Base-by-base conservation (phyloP, 2,797 vertebrate species). In the Podarcis siculus region DNA sequence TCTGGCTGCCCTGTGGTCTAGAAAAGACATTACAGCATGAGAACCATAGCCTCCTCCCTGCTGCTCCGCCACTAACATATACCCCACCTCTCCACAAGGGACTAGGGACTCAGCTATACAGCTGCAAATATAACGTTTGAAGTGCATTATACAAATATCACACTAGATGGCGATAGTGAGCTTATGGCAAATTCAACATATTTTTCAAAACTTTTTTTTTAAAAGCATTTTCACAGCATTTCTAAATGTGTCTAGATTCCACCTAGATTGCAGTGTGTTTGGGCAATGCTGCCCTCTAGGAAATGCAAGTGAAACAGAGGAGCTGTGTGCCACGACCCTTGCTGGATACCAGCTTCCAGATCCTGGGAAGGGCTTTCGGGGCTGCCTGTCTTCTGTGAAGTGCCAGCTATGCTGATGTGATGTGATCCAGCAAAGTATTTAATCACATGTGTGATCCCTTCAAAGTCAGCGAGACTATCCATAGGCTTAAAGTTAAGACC, bases 1-100 rank as follows among this genome's bases (percentile, higher is more conserved):
- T 73, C 91, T 96, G 96, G 90, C 88, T 92, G 61, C 96, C 94
- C 90, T 95, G 97, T 0, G 96, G 93, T 71, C 97, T 97, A 94
- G 0, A 8, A 89, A 91, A 79, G 2, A 55, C 0, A 17, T 66
- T 45, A 45, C 17, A 66, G 32, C 32, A 21, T 83, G 2, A 8
- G 0, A 10, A 32, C 89, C 8, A 23, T 3, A 10, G n/a, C 71
- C 23, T n/a, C 30, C n/a, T 55, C 66, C 37, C 37, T 79, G 42
- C 19, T 32, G 39, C 12, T 55, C 77, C 19, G 1, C 23, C 71
- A 64, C 4, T 5, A 75, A 64, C 23, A 49, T 30, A 32, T 1
- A 27, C 37, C 23, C 37, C 15, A 64, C 30, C 30, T 69, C 61
- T 39, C 58, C 61, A n/a, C 39, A 69, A 42, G 32, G 39, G 27